These are phyloP conservation scores for Solenopsis fugax DNA, from an alignment of 1,140 invertebrate species.

Conservation along the genomic window DNA sequence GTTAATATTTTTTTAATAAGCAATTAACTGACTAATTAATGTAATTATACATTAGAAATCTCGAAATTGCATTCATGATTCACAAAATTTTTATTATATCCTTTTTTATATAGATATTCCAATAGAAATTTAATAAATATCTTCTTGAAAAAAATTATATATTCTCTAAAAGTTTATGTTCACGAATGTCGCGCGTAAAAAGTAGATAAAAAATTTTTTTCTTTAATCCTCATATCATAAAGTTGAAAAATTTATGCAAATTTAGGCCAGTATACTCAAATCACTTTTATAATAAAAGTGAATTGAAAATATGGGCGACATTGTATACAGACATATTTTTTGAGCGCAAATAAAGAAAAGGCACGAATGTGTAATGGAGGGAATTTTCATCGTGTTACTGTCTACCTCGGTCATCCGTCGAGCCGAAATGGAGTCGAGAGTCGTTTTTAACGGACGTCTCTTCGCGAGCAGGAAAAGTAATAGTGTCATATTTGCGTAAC, in stretches of 20 bases:
- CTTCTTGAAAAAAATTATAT: background rate
- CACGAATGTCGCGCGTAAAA: background rate
- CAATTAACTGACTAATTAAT: background rate
- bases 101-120: background rate
- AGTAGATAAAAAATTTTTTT: background rate
- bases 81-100: background rate
- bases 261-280: too few relatives aligned
- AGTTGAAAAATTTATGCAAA: background rate
- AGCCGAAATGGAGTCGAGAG: conserved; percentile 46
- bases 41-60: background rate
- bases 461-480: conserved; percentile 75
- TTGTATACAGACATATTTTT: background rate
- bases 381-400: conserved; percentile 51
- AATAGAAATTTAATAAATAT: background rate
- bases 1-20: background rate
- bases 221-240: background rate
- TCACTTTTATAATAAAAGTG: too few relatives aligned
- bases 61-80: background rate
- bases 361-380: background rate
- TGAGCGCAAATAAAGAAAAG: background rate
- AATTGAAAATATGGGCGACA: too few relatives aligned
- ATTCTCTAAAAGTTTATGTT: background rate
- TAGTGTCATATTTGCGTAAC: conserved; percentile 83
- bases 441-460: conserved; percentile 72
- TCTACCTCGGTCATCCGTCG: conserved; percentile 29